These are phyloP conservation scores for Danio rerio DNA, from an alignment of 2,113 vertebrate species.

Conservation along the genomic window GRCz12tu NC_133179.1:3434501-3435000, in stretches of 20 bases:
- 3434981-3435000: background rate
- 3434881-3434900: constrained; percentile 12
- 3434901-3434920: constrained; percentile 39
- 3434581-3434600: no score
- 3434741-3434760: constrained; percentile 30
- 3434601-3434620: no score
- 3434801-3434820: constrained; percentile 2
- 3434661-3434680: no score
- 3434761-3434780: constrained; percentile 48
- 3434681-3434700: no score
- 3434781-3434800: constrained; percentile 4
- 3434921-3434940: constrained; percentile 12
- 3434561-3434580: no score
- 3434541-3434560: no score
- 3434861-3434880: constrained; percentile 28
- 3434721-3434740: constrained; percentile 6
- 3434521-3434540: no score
- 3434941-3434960: constrained; percentile 24
- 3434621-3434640: no score
- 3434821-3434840: background rate
- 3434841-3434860: background rate
- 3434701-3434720: no score
- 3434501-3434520: no score
- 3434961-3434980: background rate
- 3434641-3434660: no score